Evolutionary conservation across 2,888 invertebrate genomes (phyloP).

Genomic region (Ferdinandea cuprea): DNA sequence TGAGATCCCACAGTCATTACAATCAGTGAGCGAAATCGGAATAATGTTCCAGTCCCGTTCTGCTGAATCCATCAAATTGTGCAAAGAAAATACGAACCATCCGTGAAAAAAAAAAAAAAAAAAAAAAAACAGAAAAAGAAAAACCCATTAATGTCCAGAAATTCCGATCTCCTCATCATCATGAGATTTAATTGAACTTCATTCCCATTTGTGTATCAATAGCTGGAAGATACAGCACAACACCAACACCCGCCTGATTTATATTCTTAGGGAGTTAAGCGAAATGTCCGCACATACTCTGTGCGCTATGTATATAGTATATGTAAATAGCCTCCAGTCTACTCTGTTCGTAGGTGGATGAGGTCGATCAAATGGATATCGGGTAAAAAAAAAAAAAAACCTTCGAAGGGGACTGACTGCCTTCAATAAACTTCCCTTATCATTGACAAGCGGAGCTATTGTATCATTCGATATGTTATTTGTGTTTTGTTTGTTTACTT

Average conservation of each 20-base stretch:
- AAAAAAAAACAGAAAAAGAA: too few species aligned
- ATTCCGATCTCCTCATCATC: slow-evolving; percentile 49
- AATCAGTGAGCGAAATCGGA: not conserved
- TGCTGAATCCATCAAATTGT: not conserved
- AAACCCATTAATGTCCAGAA: slow-evolving; percentile 31
- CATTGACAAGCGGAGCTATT: slow-evolving; percentile 14
- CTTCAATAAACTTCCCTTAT: slow-evolving; percentile 46
- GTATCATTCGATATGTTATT: slow-evolving; percentile 15
- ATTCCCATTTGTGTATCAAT: slow-evolving; percentile 20
- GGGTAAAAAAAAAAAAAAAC: slow-evolving; percentile 8
- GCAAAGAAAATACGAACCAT: too few species aligned
- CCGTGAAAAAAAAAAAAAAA: not conserved
- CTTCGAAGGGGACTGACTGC: not conserved
- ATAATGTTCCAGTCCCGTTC: not conserved
- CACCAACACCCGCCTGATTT: slow-evolving; percentile 38
- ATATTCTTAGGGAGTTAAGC: slow-evolving; percentile 25
- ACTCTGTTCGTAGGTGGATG: not conserved
- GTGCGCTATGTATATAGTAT: not conserved
- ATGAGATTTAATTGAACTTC: slow-evolving; percentile 52
- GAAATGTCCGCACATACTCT: slow-evolving; percentile 24
- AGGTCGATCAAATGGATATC: slow-evolving; percentile 1
- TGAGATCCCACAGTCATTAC: slow-evolving; percentile 21
- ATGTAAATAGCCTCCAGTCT: slow-evolving; percentile 46
- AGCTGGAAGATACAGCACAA: slow-evolving; percentile 34
- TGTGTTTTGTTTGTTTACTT: slow-evolving; percentile 44